phyloP scores from a whole-genome alignment of 2,888 invertebrate species.

The Synanthedon tipuliformis region DNA sequence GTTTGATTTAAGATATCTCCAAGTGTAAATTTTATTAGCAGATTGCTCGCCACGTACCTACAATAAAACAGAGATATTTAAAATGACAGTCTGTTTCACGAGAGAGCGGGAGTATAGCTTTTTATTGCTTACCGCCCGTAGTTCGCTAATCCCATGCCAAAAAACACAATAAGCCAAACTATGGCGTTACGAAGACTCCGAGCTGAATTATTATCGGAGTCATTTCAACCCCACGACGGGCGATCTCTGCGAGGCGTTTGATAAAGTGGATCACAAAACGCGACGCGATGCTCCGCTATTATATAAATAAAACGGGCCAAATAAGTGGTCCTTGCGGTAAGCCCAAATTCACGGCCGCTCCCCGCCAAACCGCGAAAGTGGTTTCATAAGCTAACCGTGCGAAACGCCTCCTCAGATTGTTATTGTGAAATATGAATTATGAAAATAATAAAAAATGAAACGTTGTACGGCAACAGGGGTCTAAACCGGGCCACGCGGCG shows the following conservation, averaged over 20 bases:
- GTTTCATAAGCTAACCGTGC: conserved; percentile 66
- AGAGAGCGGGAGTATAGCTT: conserved; percentile 21
- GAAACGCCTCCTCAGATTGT: conserved; percentile 66
- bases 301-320: conserved; percentile 61
- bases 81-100: neutral
- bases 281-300: conserved; percentile 31
- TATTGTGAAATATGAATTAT: conserved; percentile 69
- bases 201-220: conserved; percentile 59
- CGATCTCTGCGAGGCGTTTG: conserved; percentile 62
- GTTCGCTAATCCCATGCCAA: conserved; percentile 55
- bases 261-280: conserved; percentile 68
- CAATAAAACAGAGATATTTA: conserved; percentile 3
- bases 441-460: conserved; percentile 69
- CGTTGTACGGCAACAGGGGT: conserved; percentile 39
- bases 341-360: conserved; percentile 31
- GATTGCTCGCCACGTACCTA: neutral
- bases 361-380: conserved; percentile 36
- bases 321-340: conserved; percentile 63
- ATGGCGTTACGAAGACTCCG: conserved; percentile 36
- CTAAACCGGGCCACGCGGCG: conserved; percentile 59
- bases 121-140: conserved; percentile 44
- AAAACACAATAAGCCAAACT: conserved; percentile 60
- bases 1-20: too few species aligned
- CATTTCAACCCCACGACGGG: conserved; percentile 50
- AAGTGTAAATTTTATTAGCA: too few species aligned